These are phyloP conservation scores for Pegea sp. DNA, from an alignment of 23 tunicate genomes.

Conservation along the genomic window DNA sequence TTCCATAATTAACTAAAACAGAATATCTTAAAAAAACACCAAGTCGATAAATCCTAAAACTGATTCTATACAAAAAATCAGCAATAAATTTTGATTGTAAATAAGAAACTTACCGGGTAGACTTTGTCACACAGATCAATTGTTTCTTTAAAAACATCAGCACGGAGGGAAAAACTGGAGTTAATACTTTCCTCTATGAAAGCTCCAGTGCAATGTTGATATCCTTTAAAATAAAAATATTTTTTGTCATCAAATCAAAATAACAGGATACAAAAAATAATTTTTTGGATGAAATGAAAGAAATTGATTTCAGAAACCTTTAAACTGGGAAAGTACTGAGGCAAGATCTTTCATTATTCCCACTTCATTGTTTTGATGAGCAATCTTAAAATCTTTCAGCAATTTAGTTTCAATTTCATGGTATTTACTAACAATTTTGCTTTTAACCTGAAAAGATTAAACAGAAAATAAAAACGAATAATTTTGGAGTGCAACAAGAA, in stretches of 20 bases:
- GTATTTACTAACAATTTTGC: constrained; percentile 23
- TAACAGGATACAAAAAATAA: too few species aligned
- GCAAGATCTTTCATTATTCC: constrained; percentile 77
- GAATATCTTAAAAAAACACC: background rate
- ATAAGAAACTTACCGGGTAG: constrained; percentile 11
- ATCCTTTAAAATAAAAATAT: constrained; percentile 23
- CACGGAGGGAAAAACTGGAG: constrained; percentile 33
- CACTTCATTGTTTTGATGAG: constrained; percentile 33
- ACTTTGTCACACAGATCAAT: constrained; percentile 56
- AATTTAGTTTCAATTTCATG: constrained; percentile 52
- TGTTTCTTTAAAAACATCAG: constrained; percentile 62
- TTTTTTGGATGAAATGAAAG: too few species aligned
- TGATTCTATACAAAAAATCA: background rate
- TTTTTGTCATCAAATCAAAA: too few species aligned
- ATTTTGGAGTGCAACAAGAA: too few species aligned
- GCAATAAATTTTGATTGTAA: background rate
- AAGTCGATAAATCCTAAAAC: background rate
- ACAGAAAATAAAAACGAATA: too few species aligned
- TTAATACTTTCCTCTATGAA: constrained; percentile 68
- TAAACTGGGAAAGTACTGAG: constrained; percentile 54
- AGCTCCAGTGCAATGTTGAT: constrained; percentile 91
- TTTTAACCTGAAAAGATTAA: constrained; percentile 17
- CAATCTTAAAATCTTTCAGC: constrained; percentile 58
- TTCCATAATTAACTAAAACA: constrained; percentile 26
- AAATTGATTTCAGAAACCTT: constrained; percentile 22